phyloP scores from a whole-genome alignment of 2,888 invertebrate genomes.

The Pollenia griseotomentosa region DNA sequence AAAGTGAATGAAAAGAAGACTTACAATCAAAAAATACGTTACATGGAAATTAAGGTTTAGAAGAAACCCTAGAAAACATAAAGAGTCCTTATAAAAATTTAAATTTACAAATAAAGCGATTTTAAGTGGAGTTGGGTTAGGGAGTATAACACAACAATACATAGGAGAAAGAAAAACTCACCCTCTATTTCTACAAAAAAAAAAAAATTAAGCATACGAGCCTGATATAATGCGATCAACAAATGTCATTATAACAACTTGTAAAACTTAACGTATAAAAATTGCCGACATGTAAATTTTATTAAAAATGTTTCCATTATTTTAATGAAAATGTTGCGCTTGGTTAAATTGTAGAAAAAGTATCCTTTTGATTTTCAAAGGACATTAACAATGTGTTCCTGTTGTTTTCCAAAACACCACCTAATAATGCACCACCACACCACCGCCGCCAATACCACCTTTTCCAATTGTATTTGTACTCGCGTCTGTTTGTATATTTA shows the following conservation, averaged over 20 bases:
- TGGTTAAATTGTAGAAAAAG: conserved; percentile 61
- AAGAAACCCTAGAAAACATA: conserved; percentile 62
- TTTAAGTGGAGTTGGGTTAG: conserved; percentile 49
- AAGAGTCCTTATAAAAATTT: conserved; percentile 14
- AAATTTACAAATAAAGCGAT: conserved; percentile 33
- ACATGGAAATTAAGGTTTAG: conserved; percentile 59
- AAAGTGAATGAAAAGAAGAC: conserved; percentile 57
- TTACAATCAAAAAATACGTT: conserved; percentile 50
- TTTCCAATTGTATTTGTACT: conserved; percentile 21
- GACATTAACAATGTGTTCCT: conserved; percentile 56
- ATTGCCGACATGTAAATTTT: conserved; percentile 61
- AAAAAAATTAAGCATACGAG: conserved; percentile 4
- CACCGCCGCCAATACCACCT: conserved; percentile 60
- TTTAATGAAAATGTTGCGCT: conserved; percentile 68
- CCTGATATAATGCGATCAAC: conserved; percentile 54
- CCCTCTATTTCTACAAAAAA: conserved; percentile 11
- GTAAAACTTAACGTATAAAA: background rate
- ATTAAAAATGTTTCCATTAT: conserved; percentile 37
- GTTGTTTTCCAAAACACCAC: conserved; percentile 17
- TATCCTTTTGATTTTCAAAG: conserved; percentile 61
- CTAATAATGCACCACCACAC: conserved; percentile 47
- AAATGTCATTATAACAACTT: conserved; percentile 45
- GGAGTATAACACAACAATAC: conserved; percentile 12
- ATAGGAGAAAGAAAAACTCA: conserved; percentile 20
- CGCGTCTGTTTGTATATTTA: conserved; percentile 44